A percentile compares a stretch with the other conserved stretches of the same genome.
Conservation (phyloP, 2,888 invertebrate species). For the Ornithoptera alexandrae region DNA sequence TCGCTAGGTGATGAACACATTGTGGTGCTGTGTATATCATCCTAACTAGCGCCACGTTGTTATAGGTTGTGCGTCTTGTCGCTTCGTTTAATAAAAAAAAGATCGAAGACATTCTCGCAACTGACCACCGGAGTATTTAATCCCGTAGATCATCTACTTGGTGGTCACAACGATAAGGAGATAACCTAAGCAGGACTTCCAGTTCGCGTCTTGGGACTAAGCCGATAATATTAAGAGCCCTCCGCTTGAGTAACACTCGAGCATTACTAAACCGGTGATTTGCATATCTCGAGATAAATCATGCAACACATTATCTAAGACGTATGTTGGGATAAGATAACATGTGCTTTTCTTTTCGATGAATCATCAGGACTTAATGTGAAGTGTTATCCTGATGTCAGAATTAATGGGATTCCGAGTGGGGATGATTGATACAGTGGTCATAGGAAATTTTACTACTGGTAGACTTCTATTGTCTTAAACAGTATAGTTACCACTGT, state of each 20-base stretch:
- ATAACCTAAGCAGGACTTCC: conserved; percentile 9
- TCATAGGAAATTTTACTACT: no score
- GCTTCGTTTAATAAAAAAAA: no score
- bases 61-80: no score
- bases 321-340: conserved; percentile 19
- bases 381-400: no score
- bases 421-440: no score
- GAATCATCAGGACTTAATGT: not conserved
- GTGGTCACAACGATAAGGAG: conserved; percentile 24
- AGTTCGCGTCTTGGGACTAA: conserved; percentile 28
- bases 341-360: conserved; percentile 18
- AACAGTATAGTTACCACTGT: no score
- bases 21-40: no score
- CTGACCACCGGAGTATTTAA: conserved; percentile 9
- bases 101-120: not conserved
- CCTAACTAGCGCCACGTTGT: no score
- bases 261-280: conserved; percentile 33
- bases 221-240: conserved; percentile 31
- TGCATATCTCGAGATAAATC: conserved; percentile 31
- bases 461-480: no score
- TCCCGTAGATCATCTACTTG: conserved; percentile 7
- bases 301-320: conserved; percentile 14
- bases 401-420: no score
- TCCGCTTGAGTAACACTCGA: conserved; percentile 12
- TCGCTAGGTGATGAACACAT: no score